Base-by-base conservation (phyloP, 2,888 invertebrate species). In the Ferrisia virgata region DNA sequence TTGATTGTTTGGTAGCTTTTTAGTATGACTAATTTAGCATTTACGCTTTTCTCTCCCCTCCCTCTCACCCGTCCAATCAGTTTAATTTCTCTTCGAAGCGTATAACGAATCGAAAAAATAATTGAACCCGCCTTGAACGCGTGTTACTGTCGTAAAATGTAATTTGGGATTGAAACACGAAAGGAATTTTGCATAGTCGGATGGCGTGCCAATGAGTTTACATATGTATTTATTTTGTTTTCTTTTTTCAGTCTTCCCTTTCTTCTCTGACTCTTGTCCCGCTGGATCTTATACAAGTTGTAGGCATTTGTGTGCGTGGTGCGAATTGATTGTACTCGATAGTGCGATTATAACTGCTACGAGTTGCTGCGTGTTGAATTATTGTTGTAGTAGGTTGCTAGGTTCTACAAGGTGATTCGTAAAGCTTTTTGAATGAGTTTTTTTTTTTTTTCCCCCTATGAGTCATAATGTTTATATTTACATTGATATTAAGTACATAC, bases 1-100 rank as follows among this genome's bases (percentile, higher is more conserved):
- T 72, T 33, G 72, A 72, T 72, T 72, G 72, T 72, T 22, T 72
- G 72, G 72, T 72, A 33, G 33, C 31, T 31, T 36, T 72, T 72
- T 72, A 72, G 31, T n/a, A 33, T 72, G 18, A 72, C 72, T 72
- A 72, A 72, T 72, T 72, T 72, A 72, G 72, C 33, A 33, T 33
- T 72, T 72, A 72, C 33, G 72, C 72, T 72, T 72, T 72, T 72
- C 58, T 72, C 72, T 15, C 72, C 64, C 3, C 28, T 28, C 15
- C 25, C 28, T 11, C 25, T 11, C 58, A 11, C 11, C 11, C 0
- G 3, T 2, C 58, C 13, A 2, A 22, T 53, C 3, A 22, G 4
- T 18, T 5, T n/a, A 53, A 53, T 3, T n/a, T 18, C 28, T 28
- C n/a, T 28, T 11, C 28, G 39, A 39, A 5, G 39, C 5, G 6